Evolutionary conservation across 2,797 vertebrate genomes (phyloP), one percentile per base, ranked within the genome.

Genomic region (Anguilla anguilla): DNA sequence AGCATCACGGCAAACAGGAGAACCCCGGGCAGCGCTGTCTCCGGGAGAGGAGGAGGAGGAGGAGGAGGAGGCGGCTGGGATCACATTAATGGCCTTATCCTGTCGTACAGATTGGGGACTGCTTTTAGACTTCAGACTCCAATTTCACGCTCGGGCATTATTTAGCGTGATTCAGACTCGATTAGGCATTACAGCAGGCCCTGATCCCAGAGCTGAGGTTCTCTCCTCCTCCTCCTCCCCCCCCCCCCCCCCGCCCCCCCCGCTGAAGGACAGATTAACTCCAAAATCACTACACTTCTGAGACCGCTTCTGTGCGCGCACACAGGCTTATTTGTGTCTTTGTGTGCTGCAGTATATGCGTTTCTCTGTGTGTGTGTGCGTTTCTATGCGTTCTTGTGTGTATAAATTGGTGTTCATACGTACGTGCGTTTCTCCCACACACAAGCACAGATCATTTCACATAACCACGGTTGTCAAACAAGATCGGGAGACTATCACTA

Each of bases 151-250:
- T 93, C 93, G 87, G 91, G 94, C 95, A 95, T 96, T 96, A 96
- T 95, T 96, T 95, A 94, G 94, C 94, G 95, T 95, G 94, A 95
- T 96, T 93, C 94, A 94, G 94, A 95, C 94, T 95, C 95, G 95
- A 96, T 96, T 95, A 95, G 94, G 94, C 94, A 92, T 95, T 94
- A 95, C 91, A 92, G 91, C 89, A 90, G 86, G 87, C 59, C 59
- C 85, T 83, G 86, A 90, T 72, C 88, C 84, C 83, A 86, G 64
- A 83, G 22, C 85, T 2, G 72, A 5, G 28, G 72, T 35, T 35
- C 31, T 43, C 72, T 17, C 35, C n/a, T 43, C 35, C 61, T 2
- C 25, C 61, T 89, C 19, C 64, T 0, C 64, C 64, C 3, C 89
- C 19, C 64, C 3, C 64, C 64, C 3, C 19, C 25, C 17, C 25